Evolutionary conservation across 1,140 invertebrate species (phyloP).

Genomic region (Arion vulgaris): DNA sequence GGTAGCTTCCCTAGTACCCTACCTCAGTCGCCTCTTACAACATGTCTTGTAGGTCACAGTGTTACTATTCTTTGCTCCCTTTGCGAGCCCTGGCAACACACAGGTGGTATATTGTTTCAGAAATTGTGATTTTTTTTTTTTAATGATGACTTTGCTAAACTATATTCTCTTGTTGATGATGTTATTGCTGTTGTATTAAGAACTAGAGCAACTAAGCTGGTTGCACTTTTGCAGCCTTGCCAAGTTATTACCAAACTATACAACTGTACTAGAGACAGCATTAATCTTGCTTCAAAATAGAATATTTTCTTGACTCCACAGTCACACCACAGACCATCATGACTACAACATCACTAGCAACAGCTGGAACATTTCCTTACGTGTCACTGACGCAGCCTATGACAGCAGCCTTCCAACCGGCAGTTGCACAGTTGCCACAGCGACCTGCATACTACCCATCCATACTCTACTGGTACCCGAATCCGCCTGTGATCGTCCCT

Average conservation of each 20-base stretch:
- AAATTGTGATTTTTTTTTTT: no score
- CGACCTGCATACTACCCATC: conserved; percentile 59
- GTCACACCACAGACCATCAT: conserved; percentile 39
- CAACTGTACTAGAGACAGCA: not conserved
- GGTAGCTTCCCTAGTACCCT: no score
- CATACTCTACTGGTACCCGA: conserved; percentile 85
- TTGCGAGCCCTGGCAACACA: no score
- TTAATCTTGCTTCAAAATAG: conserved; percentile 10
- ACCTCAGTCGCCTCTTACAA: no score
- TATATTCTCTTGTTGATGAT: no score
- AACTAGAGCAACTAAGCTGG: no score
- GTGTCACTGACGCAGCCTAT: conserved; percentile 63
- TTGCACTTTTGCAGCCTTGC: no score
- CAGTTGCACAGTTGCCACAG: conserved; percentile 51
- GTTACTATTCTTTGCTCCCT: no score
- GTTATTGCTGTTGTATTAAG: no score
- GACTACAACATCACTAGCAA: conserved; percentile 37
- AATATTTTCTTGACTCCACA: conserved; percentile 26
- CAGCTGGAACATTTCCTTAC: conserved; percentile 46
- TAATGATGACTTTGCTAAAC: not conserved
- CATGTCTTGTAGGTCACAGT: no score
- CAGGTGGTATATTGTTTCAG: no score
- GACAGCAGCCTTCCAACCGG: conserved; percentile 60
- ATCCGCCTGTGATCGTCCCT: conserved; percentile 90
- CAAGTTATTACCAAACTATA: no score